Conservation (phyloP, 2,797 vertebrate genomes). For the Pelodytes ibericus region DNA sequence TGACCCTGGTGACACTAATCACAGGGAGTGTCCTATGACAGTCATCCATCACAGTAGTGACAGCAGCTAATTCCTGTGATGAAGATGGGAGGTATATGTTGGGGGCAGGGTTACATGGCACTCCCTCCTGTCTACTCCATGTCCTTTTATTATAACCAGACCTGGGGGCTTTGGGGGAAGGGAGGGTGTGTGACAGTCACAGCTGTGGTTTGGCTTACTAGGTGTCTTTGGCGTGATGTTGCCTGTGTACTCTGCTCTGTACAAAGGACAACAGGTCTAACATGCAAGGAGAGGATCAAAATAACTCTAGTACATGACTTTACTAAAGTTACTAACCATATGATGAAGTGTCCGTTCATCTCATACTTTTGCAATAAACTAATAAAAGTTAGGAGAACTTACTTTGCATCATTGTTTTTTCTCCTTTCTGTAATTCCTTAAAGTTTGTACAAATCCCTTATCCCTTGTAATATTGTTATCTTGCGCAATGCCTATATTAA, state of each 20-base stretch:
- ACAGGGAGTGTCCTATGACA: slow-evolving; percentile 87
- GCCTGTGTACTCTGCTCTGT: background rate
- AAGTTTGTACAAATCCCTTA: too few species aligned
- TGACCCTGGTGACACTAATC: slow-evolving; percentile 95
- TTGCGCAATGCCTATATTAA: too few species aligned
- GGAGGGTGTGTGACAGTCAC: slow-evolving; percentile 51
- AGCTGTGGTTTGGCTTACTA: slow-evolving; percentile 36
- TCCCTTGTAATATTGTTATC: too few species aligned
- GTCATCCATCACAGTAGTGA: slow-evolving; percentile 86
- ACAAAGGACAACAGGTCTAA: background rate
- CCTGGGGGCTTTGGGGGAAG: slow-evolving; percentile 27
- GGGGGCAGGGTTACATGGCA: slow-evolving; percentile 74
- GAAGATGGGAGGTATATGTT: slow-evolving; percentile 20
- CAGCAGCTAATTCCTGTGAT: slow-evolving; percentile 51
- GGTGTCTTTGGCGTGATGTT: slow-evolving; percentile 2
- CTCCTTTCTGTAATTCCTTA: too few species aligned
- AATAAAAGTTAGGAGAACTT: too few species aligned
- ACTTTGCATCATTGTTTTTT: too few species aligned
- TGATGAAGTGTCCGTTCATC: too few species aligned
- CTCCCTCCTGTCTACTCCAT: slow-evolving; percentile 57
- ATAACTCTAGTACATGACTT: background rate
- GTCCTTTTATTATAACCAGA: slow-evolving; percentile 57
- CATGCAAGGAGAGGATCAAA: background rate
- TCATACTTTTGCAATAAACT: too few species aligned
- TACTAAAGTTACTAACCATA: background rate